phyloP scores from a whole-genome alignment of 2,113 vertebrate species.

The Petrocephalus zakoni region DNA sequence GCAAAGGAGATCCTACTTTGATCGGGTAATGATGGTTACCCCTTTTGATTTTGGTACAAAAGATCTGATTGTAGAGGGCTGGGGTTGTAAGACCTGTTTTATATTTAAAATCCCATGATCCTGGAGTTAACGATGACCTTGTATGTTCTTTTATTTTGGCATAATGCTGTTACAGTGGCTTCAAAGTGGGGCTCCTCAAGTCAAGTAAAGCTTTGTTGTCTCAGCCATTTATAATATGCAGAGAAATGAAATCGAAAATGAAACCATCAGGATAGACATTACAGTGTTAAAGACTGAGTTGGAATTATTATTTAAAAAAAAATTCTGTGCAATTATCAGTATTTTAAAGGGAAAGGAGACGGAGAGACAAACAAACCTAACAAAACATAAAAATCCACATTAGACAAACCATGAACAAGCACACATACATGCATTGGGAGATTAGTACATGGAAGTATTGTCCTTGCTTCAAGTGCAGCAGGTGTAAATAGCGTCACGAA shows the following conservation, averaged over 20 bases:
- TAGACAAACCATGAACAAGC: neutral
- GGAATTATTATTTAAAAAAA: neutral
- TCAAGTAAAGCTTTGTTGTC: neutral
- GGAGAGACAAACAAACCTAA: neutral
- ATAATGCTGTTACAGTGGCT: neutral
- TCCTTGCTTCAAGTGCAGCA: neutral
- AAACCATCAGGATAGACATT: too few relatives aligned
- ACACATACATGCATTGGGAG: neutral
- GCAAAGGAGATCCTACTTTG: slow-evolving; percentile 8
- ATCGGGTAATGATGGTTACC: neutral
- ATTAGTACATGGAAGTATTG: neutral
- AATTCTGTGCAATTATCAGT: neutral
- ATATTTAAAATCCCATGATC: neutral
- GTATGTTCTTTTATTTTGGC: neutral
- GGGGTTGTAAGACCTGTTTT: slow-evolving; percentile 2
- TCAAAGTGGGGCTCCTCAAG: neutral
- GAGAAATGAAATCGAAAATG: neutral
- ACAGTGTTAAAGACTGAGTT: neutral
- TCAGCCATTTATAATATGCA: neutral
- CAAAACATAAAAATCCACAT: neutral
- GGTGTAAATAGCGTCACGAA: neutral
- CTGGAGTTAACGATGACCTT: neutral
- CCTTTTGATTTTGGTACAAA: slow-evolving; percentile 2
- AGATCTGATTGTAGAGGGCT: neutral
- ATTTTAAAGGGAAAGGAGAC: neutral